Evolutionary conservation across 1,140 invertebrate genomes (phyloP).

Genomic region (Euglossa dilemma): DNA sequence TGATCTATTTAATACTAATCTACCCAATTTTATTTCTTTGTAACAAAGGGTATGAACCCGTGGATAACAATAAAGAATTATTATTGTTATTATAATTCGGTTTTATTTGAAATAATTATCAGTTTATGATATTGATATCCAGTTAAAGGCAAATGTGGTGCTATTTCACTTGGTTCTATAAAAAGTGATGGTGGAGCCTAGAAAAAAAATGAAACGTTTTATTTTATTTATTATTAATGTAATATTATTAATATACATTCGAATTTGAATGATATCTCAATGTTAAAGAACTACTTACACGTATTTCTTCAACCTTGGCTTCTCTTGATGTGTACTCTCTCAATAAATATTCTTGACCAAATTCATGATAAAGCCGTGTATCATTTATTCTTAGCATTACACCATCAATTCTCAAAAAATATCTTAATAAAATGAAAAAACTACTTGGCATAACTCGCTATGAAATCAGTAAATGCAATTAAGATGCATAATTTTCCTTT

Average conservation of each 20-base stretch:
- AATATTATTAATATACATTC: neutral
- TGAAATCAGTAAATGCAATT: conserved; percentile 73
- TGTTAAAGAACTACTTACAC: conserved; percentile 70
- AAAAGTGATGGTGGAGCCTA: conserved; percentile 81
- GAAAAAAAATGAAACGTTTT: conserved; percentile 28
- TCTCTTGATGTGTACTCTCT: conserved; percentile 90
- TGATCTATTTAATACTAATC: too few species aligned
- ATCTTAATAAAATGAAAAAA: conserved; percentile 95
- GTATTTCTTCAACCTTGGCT: conserved; percentile 86
- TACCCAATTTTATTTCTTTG: too few species aligned
- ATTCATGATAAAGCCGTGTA: conserved; percentile 95
- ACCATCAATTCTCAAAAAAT: conserved; percentile 96
- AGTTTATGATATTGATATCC: conserved; percentile 80
- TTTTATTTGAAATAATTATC: conserved; percentile 65
- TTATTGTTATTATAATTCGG: conserved; percentile 7
- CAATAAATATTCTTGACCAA: conserved; percentile 88
- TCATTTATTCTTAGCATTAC: conserved; percentile 95
- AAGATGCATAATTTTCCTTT: neutral
- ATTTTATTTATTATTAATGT: neutral
- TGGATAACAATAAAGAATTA: too few species aligned
- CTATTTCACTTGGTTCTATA: conserved; percentile 84
- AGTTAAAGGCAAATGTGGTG: conserved; percentile 82
- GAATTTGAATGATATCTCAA: neutral
- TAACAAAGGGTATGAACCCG: too few species aligned
- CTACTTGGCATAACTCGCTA: conserved; percentile 97